Percentiles rank a stretch among this genome's conserved stretches.
phyloP scores from a whole-genome alignment of 2,113 vertebrate species.

The Scalopus aquaticus region DNA sequence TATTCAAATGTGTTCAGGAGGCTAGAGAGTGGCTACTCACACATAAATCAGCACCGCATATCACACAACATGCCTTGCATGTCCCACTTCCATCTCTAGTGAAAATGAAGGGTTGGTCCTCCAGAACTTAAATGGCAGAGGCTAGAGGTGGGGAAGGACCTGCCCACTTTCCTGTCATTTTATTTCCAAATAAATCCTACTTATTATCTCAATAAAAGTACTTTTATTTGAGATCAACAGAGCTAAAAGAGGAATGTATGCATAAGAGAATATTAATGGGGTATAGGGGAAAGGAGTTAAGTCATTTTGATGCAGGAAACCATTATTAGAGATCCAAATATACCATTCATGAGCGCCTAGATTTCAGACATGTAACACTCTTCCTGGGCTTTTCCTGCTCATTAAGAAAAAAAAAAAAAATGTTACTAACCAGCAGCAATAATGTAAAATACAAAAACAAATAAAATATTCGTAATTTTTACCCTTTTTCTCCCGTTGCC shows the following conservation, averaged over 20 bases:
- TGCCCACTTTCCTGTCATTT: too few relatives aligned
- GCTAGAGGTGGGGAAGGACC: too few relatives aligned
- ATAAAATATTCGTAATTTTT: not conserved
- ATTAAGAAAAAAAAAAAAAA: not conserved
- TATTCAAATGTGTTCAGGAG: too few relatives aligned
- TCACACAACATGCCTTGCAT: too few relatives aligned
- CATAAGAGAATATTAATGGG: not conserved
- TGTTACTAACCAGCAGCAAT: not conserved
- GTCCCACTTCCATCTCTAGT: too few relatives aligned
- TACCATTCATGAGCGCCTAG: not conserved
- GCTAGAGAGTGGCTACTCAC: too few relatives aligned
- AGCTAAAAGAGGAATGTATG: not conserved
- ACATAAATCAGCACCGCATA: too few relatives aligned
- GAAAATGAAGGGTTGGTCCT: too few relatives aligned
- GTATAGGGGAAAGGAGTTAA: not conserved
- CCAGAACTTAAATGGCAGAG: too few relatives aligned
- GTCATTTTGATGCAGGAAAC: not conserved
- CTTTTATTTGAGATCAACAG: not conserved
- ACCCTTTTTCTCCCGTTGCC: not conserved
- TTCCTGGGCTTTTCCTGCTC: not conserved
- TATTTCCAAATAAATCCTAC: too few relatives aligned
- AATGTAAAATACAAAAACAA: not conserved
- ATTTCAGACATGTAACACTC: not conserved
- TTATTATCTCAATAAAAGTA: too few relatives aligned
- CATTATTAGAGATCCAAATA: not conserved